A percentile compares a stretch with the other conserved stretches of the same genome.
Conservation (phyloP, 2,113 vertebrate genomes). For the Hemibagrus wyckioides region DNA sequence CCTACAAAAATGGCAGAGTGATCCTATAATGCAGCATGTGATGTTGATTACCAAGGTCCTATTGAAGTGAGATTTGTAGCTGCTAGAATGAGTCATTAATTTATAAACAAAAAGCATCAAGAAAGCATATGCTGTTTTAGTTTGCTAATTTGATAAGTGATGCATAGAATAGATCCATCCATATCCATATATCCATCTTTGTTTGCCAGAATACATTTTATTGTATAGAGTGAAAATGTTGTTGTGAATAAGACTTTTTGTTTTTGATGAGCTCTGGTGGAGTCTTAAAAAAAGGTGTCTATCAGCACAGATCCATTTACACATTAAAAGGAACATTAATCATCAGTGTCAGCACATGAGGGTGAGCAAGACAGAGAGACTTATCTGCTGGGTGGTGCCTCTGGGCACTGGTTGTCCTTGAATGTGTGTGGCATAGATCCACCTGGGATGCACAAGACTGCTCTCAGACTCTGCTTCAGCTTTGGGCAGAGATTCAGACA, state of each 20-base stretch:
- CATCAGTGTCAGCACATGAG: slow-evolving; percentile 8
- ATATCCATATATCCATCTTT: neutral
- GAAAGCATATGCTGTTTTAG: neutral
- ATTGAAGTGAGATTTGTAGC: neutral
- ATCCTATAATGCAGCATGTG: neutral
- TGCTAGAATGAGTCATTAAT: neutral
- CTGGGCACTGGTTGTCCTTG: slow-evolving; percentile 49
- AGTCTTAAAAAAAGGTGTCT: slow-evolving; percentile 34
- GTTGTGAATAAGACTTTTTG: neutral
- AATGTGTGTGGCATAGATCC: slow-evolving; percentile 41
- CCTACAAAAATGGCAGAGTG: neutral
- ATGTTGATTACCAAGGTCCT: neutral
- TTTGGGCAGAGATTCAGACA: slow-evolving; percentile 49
- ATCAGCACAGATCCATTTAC: slow-evolving; percentile 42
- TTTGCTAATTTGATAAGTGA: neutral
- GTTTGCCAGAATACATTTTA: neutral
- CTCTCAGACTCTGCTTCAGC: slow-evolving; percentile 45
- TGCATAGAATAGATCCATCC: no score
- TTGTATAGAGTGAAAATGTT: slow-evolving; percentile 12
- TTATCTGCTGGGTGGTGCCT: slow-evolving; percentile 39
- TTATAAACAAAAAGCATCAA: neutral
- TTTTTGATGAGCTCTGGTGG: neutral
- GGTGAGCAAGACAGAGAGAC: neutral
- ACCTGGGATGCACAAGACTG: slow-evolving; percentile 58
- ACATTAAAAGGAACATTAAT: slow-evolving; percentile 51